These are phyloP conservation scores for Oasisia sp. DNA, from an alignment of 2,888 invertebrate genomes.

Conservation along the genomic window DNA sequence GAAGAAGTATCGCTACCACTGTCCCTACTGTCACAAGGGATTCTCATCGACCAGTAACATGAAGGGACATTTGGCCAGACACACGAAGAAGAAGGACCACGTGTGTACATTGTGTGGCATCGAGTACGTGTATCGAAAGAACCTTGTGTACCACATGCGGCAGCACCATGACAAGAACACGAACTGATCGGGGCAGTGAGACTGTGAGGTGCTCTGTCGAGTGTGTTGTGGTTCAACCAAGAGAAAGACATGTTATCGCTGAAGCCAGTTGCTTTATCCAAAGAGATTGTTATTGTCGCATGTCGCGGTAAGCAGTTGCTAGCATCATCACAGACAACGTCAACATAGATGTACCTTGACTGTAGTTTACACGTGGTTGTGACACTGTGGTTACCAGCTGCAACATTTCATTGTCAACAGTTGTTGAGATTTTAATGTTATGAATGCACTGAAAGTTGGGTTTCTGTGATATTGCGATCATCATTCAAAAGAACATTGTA, in stretches of 20 bases:
- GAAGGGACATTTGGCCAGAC: conserved; percentile 23
- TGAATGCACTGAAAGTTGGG: too few species aligned
- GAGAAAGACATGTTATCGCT: background rate
- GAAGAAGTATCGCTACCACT: conserved; percentile 21
- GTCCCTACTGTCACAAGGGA: conserved; percentile 29
- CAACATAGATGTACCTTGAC: background rate
- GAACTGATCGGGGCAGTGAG: background rate
- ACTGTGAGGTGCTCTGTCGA: background rate
- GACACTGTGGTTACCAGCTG: background rate
- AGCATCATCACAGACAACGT: background rate
- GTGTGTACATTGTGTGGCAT: conserved; percentile 22
- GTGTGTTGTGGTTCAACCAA: background rate
- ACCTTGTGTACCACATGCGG: background rate
- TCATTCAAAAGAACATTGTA: too few species aligned
- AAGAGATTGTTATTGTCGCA: too few species aligned
- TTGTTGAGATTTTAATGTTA: too few species aligned
- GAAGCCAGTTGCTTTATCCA: background rate
- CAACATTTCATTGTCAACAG: too few species aligned
- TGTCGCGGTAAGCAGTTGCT: background rate
- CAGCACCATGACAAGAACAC: background rate
- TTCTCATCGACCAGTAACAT: conserved; percentile 25
- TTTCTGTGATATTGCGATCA: too few species aligned
- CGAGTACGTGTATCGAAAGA: background rate
- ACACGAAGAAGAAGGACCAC: conserved; percentile 28
- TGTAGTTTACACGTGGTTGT: background rate